A percentile compares a stretch with the other conserved stretches of the same genome.
Evolutionary conservation across 2,888 invertebrate species (phyloP).

Genomic region (Teinopalpus imperialis): DNA sequence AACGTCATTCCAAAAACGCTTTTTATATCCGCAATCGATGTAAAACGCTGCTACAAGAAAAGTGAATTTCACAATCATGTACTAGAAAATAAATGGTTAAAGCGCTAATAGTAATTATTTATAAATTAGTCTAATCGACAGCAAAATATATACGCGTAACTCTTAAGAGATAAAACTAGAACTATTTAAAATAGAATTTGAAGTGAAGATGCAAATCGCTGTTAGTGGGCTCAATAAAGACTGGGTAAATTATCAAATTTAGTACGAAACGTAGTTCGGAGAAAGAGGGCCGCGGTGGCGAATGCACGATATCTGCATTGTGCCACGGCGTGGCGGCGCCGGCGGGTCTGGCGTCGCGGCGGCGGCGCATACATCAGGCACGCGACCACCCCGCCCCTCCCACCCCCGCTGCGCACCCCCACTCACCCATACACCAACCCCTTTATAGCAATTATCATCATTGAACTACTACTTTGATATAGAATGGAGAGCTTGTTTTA

Average conservation of each 20-base stretch:
- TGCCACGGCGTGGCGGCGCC: slow-evolving; percentile 71
- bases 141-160: not conserved
- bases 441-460: slow-evolving; percentile 57
- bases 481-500: slow-evolving; percentile 35
- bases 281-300: slow-evolving; percentile 44
- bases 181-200: not conserved
- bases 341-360: slow-evolving; percentile 75
- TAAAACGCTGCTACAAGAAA: not conserved
- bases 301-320: slow-evolving; percentile 79
- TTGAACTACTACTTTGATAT: slow-evolving; percentile 59
- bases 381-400: slow-evolving; percentile 55
- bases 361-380: slow-evolving; percentile 79
- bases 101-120: not conserved
- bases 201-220: slow-evolving; percentile 1
- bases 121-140: not conserved
- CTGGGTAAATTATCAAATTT: slow-evolving; percentile 22
- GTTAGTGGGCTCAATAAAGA: not conserved
- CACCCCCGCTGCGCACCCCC: slow-evolving; percentile 22
- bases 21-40: no score
- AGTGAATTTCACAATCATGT: not conserved
- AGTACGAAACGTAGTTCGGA: slow-evolving; percentile 10
- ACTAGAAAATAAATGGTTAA: not conserved
- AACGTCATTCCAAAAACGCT: no score
- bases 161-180: no score
- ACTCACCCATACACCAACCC: slow-evolving; percentile 31